Evolutionary conservation across 1,140 invertebrate genomes (phyloP), one percentile per base, ranked within the genome.

Genomic region (Drosophila pseudoobscura): DNA sequence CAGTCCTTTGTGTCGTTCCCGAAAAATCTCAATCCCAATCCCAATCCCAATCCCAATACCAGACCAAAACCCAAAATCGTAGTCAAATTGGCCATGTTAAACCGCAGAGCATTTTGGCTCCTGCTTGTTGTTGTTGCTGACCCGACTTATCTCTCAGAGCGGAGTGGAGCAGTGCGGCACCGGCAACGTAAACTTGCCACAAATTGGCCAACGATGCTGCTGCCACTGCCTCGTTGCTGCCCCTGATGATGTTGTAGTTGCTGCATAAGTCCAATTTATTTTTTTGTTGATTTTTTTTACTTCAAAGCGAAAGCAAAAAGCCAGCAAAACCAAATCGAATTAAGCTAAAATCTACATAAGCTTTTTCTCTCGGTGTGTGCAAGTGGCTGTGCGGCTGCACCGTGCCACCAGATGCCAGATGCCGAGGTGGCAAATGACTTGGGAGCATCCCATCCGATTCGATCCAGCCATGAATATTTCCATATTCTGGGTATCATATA

Each of bases 41-140:
- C 8, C 35, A 53, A 56, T 24, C 35, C 8, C 26, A 53, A 56
- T 63, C 44, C 56, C 39, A 63, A 68, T 51, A 46, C 54, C 55
- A 62, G 39, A 39, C 63, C 55, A 51, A 61, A 78, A 75, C 61
- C 55, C 78, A 51, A 87, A 87, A 85, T 85, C 80, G 78, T 80
- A 85, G 78, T 87, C 82, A 85, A 85, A 85, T 85, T 85, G 80
- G 82, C 78, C 80, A 85, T 85, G 80, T 87, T 87, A 82, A 84
- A 87, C 80, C 82, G 74, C 80, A 85, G 74, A 82, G 66, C 54
- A 72, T 73, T 85, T 85, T 73, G 56, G 73, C 68, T 75, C 61
- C 85, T 70, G 63, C 73, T 31, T 31, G 31, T 31, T 31, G 29
- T 65, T 84, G 73, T 80, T 87, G 82, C 77, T 87, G 82, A 75